Evolutionary conservation across 2,797 vertebrate species (phyloP).

Genomic region (Acanthornis magna): DNA sequence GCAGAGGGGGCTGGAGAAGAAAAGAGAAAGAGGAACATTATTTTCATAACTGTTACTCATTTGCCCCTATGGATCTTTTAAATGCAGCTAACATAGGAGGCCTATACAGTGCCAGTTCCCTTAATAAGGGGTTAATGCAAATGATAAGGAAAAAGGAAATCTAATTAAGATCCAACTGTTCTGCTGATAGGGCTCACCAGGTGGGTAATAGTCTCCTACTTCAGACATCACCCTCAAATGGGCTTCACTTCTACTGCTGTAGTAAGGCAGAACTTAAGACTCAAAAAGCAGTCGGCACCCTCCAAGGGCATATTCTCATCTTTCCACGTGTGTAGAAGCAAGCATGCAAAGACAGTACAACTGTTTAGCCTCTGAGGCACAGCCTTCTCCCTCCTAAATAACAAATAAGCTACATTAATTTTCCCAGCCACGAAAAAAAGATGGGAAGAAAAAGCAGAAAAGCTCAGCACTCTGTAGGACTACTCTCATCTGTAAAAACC

Average conservation of each 20-base stretch:
- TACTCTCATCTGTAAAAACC: neutral
- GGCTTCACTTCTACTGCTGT: neutral
- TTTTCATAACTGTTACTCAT: neutral
- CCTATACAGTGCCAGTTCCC: neutral
- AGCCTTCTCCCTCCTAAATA: neutral
- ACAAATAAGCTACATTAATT: neutral
- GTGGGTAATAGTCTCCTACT: constrained; percentile 48
- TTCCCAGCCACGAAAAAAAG: neutral
- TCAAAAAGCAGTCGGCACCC: neutral
- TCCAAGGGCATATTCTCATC: constrained; percentile 19
- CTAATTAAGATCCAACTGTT: constrained; percentile 65
- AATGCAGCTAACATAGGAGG: constrained; percentile 16
- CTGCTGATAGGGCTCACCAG: constrained; percentile 55
- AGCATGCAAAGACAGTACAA: neutral
- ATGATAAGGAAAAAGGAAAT: constrained; percentile 1
- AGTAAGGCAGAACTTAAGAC: constrained; percentile 7
- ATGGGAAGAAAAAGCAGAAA: neutral
- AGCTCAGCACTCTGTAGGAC: neutral
- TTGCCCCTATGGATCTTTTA: neutral
- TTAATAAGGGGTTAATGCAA: constrained; percentile 57
- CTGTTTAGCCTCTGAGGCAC: neutral
- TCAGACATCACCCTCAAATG: constrained; percentile 24
- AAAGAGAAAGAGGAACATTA: neutral
- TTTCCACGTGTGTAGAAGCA: neutral
- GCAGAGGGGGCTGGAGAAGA: neutral